Evolutionary conservation across 2,113 vertebrate species (phyloP).

Genomic region (Python bivittatus): DNA sequence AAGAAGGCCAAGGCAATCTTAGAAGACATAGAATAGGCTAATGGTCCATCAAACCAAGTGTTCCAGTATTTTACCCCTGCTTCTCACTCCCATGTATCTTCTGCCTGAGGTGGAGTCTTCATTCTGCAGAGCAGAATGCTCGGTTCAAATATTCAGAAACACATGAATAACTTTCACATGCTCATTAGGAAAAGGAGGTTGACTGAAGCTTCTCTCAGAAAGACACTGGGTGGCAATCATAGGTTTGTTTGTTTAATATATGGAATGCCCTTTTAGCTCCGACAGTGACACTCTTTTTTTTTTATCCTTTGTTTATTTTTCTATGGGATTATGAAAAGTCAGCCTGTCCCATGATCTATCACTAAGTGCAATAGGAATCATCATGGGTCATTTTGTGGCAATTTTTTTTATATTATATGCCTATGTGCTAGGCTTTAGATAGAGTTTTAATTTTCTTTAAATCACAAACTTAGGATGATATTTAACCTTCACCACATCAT

Average conservation of each 20-base stretch:
- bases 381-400: neutral
- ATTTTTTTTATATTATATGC: neutral
- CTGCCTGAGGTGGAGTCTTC: neutral
- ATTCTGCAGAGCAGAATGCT: no score
- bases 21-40: neutral
- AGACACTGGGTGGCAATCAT: neutral
- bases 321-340: neutral
- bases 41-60: neutral
- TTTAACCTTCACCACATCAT: conserved; percentile 39
- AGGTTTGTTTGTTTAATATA: neutral
- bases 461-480: conserved; percentile 41
- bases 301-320: neutral
- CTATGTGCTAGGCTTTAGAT: conserved; percentile 24
- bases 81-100: neutral
- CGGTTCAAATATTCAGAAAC: neutral
- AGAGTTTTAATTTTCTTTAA: conserved; percentile 53
- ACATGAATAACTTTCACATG: no score
- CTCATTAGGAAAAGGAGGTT: neutral
- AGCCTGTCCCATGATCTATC: neutral
- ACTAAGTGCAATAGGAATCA: neutral
- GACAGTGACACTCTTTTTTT: neutral
- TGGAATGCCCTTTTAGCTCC: neutral
- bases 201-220: neutral
- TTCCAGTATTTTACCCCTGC: neutral
- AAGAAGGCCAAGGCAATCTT: neutral